phyloP scores from a whole-genome alignment of 2,888 invertebrate genomes.

The Iphiclides podalirius region DNA sequence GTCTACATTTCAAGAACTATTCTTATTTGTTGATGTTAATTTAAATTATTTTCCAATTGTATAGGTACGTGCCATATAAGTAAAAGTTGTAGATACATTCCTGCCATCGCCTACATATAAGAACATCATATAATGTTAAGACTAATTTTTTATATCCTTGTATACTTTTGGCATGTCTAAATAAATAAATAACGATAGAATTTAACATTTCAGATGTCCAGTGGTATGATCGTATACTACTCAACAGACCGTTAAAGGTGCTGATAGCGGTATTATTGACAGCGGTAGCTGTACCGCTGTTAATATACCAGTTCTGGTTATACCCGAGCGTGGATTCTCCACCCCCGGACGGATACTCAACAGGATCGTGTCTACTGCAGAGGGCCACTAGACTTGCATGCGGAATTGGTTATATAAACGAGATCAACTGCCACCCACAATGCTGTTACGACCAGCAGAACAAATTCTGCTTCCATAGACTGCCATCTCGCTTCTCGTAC shows the following conservation, averaged over 20 bases:
- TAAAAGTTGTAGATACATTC: too few relatives aligned
- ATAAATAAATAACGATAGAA: too few relatives aligned
- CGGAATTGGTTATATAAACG: conserved; percentile 48
- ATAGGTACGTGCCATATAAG: too few relatives aligned
- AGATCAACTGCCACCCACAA: conserved; percentile 57
- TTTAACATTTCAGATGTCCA: conserved; percentile 47
- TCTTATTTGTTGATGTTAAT: too few relatives aligned
- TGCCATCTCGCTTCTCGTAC: conserved; percentile 76
- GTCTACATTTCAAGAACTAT: too few relatives aligned
- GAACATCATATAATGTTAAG: too few relatives aligned
- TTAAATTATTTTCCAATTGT: too few relatives aligned
- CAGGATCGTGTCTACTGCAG: conserved; percentile 59
- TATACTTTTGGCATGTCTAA: too few relatives aligned
- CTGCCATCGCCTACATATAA: too few relatives aligned
- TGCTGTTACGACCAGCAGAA: conserved; percentile 73
- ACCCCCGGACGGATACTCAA: conserved; percentile 59
- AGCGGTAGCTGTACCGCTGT: conserved; percentile 47
- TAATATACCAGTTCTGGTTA: conserved; percentile 56
- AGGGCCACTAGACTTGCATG: conserved; percentile 54
- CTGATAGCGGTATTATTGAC: conserved; percentile 38
- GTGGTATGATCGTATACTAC: conserved; percentile 61
- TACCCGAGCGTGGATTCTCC: conserved; percentile 42
- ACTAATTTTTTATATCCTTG: too few relatives aligned
- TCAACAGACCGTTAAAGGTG: conserved; percentile 59
- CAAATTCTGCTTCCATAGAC: conserved; percentile 72